Percentiles rank a stretch among this genome's conserved stretches.
Evolutionary conservation across 2,888 invertebrate genomes (phyloP).

Genomic region (Selenia dentaria): DNA sequence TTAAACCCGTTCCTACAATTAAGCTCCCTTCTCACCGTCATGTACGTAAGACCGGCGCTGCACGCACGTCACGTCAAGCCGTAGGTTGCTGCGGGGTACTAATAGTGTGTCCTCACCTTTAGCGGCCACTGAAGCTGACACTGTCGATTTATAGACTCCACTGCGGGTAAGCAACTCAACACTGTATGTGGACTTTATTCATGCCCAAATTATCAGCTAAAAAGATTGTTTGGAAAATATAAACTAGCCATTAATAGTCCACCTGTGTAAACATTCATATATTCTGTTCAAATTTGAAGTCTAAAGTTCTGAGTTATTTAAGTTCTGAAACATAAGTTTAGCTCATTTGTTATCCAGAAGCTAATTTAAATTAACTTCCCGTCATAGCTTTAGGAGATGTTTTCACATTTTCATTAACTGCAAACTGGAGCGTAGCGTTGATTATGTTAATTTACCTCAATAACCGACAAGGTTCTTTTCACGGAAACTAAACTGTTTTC

Average conservation of each 20-base stretch:
- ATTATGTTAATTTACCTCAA: constrained; percentile 57
- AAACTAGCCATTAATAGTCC: too few species aligned
- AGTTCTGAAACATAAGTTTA: too few species aligned
- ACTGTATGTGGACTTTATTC: too few species aligned
- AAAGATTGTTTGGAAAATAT: too few species aligned
- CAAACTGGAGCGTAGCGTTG: constrained; percentile 50
- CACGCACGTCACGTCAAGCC: constrained; percentile 60
- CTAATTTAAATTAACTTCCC: constrained; percentile 45
- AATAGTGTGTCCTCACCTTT: constrained; percentile 71
- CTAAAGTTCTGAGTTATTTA: too few species aligned
- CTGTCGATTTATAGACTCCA: constrained; percentile 59
- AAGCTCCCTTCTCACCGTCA: constrained; percentile 48
- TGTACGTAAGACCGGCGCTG: constrained; percentile 44
- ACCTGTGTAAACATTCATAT: too few species aligned
- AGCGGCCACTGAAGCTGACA: constrained; percentile 63
- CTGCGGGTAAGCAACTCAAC: constrained; percentile 44
- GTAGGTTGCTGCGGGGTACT: constrained; percentile 47
- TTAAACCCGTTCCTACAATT: constrained; percentile 35
- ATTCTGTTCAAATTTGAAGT: too few species aligned
- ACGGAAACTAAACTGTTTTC: constrained; percentile 75
- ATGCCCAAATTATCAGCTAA: too few species aligned
- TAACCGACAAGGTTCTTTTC: constrained; percentile 74
- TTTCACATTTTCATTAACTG: constrained; percentile 61
- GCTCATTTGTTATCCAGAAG: constrained; percentile 15
- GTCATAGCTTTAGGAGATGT: constrained; percentile 39